Evolutionary conservation across 2,888 invertebrate species (phyloP), one percentile per base, ranked within the genome.

Genomic region (Pteria penguin): DNA sequence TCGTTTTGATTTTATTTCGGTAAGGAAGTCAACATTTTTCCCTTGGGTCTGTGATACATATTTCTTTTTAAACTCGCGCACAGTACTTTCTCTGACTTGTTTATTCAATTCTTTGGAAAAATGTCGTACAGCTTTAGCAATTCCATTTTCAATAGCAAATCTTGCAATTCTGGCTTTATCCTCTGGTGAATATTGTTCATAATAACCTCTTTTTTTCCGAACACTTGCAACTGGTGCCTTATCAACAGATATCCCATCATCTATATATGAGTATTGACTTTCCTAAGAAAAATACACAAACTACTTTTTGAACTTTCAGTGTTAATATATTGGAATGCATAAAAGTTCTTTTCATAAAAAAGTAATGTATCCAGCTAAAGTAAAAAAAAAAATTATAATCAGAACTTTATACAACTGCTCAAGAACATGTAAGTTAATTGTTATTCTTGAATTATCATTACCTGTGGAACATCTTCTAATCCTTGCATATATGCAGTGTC

Each of bases 91-190:
- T 26, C 63, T 31, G 3, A 63, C 18, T n/a, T 33, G 22, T 18
- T 32, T 29, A 8, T 27, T 27, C 18, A 63, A 24, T 18, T 11
- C 11, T 31, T 33, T 31, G 3, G 63, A 26, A 31, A 33, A 63
- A 27, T 63, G 63, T 31, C 63, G 18, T 22, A 27, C 63, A 18
- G 63, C 63, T 2, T 18, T 18, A 11, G 29, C 27, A n/a, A 27
- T 22, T 63, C 63, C 63, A 63, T 63, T 63, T 32, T 63, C 63
- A 33, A 63, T 29, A n/a, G 63, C 63, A 33, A 32, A 63, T 33
- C 33, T 26, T 5, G 63, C 63, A 18, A 63, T 63, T 27, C 33
- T 63, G 33, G 63, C 63, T 32, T 63, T 63, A n/a, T 31, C n/a
- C 36, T 63, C 63, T 8, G 63, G 33, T 22, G 32, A 22, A 24